phyloP scores from a whole-genome alignment of 2,888 invertebrate species.

The Lumbricus terrestris region DNA sequence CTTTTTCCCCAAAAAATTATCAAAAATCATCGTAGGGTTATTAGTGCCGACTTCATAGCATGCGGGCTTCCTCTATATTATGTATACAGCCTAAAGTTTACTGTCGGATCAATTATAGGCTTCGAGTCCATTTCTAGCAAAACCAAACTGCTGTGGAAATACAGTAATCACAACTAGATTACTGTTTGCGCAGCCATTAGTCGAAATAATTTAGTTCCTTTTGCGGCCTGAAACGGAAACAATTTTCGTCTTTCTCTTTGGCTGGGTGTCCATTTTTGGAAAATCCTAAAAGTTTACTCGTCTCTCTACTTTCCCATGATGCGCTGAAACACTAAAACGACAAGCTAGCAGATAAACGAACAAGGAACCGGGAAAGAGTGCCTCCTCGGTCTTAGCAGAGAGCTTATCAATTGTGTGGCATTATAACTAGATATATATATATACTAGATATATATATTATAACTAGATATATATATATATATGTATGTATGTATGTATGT shows the following conservation, averaged over 20 bases:
- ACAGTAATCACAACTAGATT: background rate
- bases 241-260: background rate
- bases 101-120: background rate
- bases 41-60: background rate
- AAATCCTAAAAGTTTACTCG: constrained; percentile 3
- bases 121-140: background rate
- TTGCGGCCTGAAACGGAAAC: background rate
- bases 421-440: no score
- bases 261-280: background rate
- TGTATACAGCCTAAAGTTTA: no score
- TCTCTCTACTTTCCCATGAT: background rate
- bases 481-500: no score
- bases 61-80: no score
- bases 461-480: no score
- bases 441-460: no score
- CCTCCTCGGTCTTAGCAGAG: background rate
- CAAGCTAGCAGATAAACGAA: background rate
- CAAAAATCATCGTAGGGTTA: constrained; percentile 3
- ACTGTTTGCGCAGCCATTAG: background rate
- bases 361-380: background rate
- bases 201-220: background rate
- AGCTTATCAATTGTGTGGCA: background rate
- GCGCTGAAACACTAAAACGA: background rate
- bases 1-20: background rate
- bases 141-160: background rate